Base-by-base conservation (phyloP, 1,140 invertebrate genomes). In the Drosophila tristis region DNA sequence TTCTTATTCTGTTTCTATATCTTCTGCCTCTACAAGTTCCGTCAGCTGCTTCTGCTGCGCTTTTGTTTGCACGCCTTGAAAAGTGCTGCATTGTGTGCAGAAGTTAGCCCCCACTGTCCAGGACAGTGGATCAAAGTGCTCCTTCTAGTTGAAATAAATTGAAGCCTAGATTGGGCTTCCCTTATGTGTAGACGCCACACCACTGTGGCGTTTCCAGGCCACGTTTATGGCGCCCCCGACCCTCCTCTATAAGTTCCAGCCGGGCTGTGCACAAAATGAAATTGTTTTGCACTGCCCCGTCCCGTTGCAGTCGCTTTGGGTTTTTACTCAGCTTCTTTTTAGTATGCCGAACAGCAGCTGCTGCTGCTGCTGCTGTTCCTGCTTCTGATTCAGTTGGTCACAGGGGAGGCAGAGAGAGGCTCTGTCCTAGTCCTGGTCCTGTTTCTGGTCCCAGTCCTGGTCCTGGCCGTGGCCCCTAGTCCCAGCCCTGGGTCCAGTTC, bases 281-380 rank as follows among this genome's bases (percentile, higher is more conserved):
- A 86, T 86, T 86, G 82, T 86, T 86, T 87, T 75, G 74, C 81
- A 65, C 51, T 67, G 67, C 49, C 35, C 31, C 44, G 35, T 44
- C 45, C 44, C 53, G 31, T 73, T 45, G 29, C 8, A 31, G 7
- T 31, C 72, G 78, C 78, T 68, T 71, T 67, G 73, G 35, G 73
- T 66, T 77, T 81, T 81, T 70, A 70, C 50, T 42, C 55, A 62
- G 45, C 75, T 72, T 71, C 82, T 80, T 77, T 80, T 87, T 87
- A 86, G 81, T 81, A 86, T 86, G 78, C 78, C 82, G 62, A 87
- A 55, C 81, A 82, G 82, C 82, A 82, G 78, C 55, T 80, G 64
- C 20, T 75, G 61, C 71, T 60, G 23, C 23, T 25, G 23, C 23
- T 25, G 25, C 65, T 53, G 23, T n/a, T n/a, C n/a, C 57, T 58